A percentile compares a stretch with the other conserved stretches of the same genome.
These are phyloP conservation scores for Periophthalmodon schlosseri DNA, from an alignment of 2,113 vertebrate genomes.

Conservation along the genomic window DNA sequence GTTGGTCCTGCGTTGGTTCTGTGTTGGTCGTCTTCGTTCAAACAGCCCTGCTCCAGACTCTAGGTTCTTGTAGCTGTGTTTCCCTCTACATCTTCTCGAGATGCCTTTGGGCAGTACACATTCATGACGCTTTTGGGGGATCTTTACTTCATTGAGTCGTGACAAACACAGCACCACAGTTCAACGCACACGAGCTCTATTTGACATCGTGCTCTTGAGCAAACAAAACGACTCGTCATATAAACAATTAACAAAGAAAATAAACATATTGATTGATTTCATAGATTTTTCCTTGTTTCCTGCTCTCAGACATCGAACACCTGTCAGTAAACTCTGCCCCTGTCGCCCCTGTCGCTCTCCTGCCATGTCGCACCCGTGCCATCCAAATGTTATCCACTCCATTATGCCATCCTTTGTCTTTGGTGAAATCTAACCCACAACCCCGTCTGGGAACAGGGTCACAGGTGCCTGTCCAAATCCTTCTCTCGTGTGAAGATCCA, in stretches of 20 bases:
- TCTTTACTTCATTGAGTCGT: no score
- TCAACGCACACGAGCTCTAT: no score
- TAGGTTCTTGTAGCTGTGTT: no score
- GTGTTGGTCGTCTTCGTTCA: no score
- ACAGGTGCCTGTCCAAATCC: slow-evolving; percentile 37
- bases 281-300: background rate
- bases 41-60: no score
- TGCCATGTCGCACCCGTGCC: background rate
- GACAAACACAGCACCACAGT: no score
- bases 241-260: background rate
- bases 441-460: slow-evolving; percentile 49
- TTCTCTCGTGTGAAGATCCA: slow-evolving; percentile 44
- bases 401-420: slow-evolving; percentile 19
- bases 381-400: background rate
- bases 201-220: no score
- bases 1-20: no score
- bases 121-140: no score
- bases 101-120: no score
- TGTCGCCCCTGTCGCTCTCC: background rate
- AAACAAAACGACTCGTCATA: background rate
- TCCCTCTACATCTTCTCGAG: no score
- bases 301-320: background rate
- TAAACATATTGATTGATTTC: background rate
- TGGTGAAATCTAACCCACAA: background rate
- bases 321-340: background rate